Percentiles rank a stretch among this genome's conserved stretches.
These are phyloP conservation scores for Monochamus alternatus DNA, from an alignment of 2,888 invertebrate genomes.

Conservation along the genomic window DNA sequence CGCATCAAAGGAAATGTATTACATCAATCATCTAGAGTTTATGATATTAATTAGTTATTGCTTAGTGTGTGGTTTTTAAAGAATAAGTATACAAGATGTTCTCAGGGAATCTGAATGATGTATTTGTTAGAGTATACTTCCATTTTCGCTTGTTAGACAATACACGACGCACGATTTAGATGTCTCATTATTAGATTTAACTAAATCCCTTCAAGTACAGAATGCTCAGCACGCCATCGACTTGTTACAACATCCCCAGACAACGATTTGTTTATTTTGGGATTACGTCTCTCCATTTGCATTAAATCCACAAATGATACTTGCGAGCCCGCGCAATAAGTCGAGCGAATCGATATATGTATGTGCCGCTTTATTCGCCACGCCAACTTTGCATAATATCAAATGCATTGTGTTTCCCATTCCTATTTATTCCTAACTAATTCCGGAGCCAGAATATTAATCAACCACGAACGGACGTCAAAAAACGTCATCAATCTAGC, in stretches of 20 bases:
- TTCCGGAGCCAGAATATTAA: not conserved
- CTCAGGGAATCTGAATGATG: too few species aligned
- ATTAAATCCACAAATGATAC: conserved; percentile 10
- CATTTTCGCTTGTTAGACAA: conserved; percentile 12
- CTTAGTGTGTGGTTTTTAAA: too few species aligned
- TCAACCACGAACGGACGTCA: too few species aligned
- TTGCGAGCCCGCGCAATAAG: not conserved
- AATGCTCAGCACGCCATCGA: not conserved
- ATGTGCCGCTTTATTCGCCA: not conserved
- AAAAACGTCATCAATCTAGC: too few species aligned
- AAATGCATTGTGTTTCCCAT: not conserved
- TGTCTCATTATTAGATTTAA: conserved; percentile 16
- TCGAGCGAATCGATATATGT: conserved; percentile 2
- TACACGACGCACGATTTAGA: conserved; percentile 4
- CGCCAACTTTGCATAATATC: conserved; percentile 1
- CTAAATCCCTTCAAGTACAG: not conserved
- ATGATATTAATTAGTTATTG: too few species aligned
- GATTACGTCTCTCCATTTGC: conserved; percentile 9
- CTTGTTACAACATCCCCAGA: not conserved
- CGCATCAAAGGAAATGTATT: too few species aligned
- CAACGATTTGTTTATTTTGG: conserved; percentile 12
- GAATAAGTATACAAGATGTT: too few species aligned
- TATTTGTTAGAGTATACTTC: not conserved
- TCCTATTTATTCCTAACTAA: not conserved
- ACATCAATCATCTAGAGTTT: too few species aligned